phyloP scores from a whole-genome alignment of 37 sponge, comb jelly and placozoan species.

The Corticium candelabrum region DNA sequence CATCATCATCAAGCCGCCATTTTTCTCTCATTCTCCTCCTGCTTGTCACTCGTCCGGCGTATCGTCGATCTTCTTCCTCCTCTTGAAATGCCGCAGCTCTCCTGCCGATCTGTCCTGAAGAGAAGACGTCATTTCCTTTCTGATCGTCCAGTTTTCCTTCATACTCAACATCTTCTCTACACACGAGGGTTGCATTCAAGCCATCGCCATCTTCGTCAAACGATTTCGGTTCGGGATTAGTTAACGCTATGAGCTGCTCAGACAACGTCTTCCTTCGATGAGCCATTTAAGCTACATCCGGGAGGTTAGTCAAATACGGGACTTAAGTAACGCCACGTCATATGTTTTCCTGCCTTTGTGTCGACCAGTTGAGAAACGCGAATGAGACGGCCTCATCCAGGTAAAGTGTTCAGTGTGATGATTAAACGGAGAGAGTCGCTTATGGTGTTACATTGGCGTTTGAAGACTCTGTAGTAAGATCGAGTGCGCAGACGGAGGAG shows the following conservation, averaged over 20 bases:
- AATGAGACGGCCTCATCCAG: no score
- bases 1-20: not conserved
- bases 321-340: no score
- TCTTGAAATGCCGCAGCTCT: not conserved
- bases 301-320: no score
- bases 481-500: conserved; percentile 31
- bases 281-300: no score
- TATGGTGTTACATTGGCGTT: no score
- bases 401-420: no score
- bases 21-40: conserved; percentile 29
- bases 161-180: conserved; percentile 5
- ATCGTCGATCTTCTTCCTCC: conserved; percentile 39
- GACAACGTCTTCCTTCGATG: no score
- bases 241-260: conserved; percentile 35
- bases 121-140: not conserved
- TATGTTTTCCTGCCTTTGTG: no score
- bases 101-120: not conserved
- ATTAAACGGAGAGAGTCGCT: no score
- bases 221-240: conserved; percentile 36
- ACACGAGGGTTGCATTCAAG: conserved; percentile 7
- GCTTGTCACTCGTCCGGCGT: conserved; percentile 38
- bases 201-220: conserved; percentile 39
- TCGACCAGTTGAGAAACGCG: no score
- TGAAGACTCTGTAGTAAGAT: not conserved
- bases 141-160: not conserved